Evolutionary conservation across 1,140 invertebrate genomes (phyloP).

Genomic region (Anadara kagoshimensis): DNA sequence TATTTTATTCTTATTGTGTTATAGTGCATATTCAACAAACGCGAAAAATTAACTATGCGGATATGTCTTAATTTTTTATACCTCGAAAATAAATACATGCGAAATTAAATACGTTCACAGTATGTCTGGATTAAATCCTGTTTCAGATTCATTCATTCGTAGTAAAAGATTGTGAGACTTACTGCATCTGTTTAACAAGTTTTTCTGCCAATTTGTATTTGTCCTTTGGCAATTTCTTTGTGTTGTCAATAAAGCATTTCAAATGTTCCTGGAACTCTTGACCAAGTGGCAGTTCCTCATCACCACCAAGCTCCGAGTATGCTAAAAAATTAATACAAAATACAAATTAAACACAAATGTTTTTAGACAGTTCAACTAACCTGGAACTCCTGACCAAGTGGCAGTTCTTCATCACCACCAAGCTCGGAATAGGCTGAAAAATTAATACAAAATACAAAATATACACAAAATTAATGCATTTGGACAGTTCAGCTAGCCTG

Average conservation of each 20-base stretch:
- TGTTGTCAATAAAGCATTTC: slow-evolving; percentile 48
- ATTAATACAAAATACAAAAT: too few species aligned
- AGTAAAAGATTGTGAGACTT: too few species aligned
- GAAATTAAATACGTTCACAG: too few species aligned
- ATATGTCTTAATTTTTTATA: too few species aligned
- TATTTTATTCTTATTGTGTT: too few species aligned
- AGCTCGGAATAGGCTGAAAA: slow-evolving; percentile 59
- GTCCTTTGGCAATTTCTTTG: slow-evolving; percentile 19
- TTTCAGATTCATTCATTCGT: neutral
- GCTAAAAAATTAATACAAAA: slow-evolving; percentile 41
- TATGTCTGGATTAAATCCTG: neutral
- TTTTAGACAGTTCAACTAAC: too few species aligned
- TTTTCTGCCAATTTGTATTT: slow-evolving; percentile 53
- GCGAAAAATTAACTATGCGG: neutral
- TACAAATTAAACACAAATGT: too few species aligned
- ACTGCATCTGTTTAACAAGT: slow-evolving; percentile 61
- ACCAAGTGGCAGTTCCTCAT: slow-evolving; percentile 63
- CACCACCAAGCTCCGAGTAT: slow-evolving; percentile 59
- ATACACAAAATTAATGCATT: too few species aligned
- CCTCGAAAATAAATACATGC: too few species aligned
- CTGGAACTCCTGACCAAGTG: slow-evolving; percentile 58
- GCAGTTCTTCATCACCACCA: slow-evolving; percentile 61
- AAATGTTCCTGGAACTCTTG: slow-evolving; percentile 61
- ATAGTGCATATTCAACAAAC: too few species aligned
- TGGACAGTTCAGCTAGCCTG: too few species aligned